A percentile compares a stretch with the other conserved stretches of the same genome.
These are phyloP conservation scores for Phaethornis superciliosus DNA, from an alignment of 2,113 vertebrate genomes.

Conservation along the genomic window DNA sequence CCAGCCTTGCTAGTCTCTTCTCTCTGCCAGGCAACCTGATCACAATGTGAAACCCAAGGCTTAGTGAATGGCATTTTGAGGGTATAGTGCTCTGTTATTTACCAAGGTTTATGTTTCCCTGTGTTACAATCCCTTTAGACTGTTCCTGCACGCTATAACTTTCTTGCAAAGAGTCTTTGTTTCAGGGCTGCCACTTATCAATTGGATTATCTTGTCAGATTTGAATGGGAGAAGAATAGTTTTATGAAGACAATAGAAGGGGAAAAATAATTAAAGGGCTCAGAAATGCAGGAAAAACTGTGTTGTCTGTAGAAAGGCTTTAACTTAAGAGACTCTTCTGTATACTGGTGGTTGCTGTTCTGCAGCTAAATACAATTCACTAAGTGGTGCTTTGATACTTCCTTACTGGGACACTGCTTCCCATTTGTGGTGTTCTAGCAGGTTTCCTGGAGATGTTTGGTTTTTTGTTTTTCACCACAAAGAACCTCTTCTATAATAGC, in stretches of 20 bases:
- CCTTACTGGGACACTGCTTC: not conserved
- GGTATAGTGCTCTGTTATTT: not conserved
- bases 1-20: not conserved
- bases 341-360: not conserved
- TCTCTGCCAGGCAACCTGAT: not conserved
- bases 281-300: not conserved
- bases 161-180: not conserved
- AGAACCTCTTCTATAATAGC: not conserved
- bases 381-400: not conserved
- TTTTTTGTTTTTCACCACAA: not conserved
- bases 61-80: not conserved
- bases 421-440: not conserved
- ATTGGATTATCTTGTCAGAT: constrained; percentile 20
- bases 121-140: not conserved
- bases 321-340: not conserved
- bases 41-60: not conserved
- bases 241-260: not conserved
- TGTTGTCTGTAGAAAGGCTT: not conserved
- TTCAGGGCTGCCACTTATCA: not conserved
- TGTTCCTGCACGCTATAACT: not conserved
- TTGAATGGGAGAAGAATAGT: not conserved
- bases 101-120: not conserved
- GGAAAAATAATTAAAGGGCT: not conserved
- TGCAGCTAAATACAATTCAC: not conserved
- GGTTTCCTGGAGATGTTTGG: not conserved